phyloP scores from a whole-genome alignment of 2,888 invertebrate species.

The Noctua janthina region DNA sequence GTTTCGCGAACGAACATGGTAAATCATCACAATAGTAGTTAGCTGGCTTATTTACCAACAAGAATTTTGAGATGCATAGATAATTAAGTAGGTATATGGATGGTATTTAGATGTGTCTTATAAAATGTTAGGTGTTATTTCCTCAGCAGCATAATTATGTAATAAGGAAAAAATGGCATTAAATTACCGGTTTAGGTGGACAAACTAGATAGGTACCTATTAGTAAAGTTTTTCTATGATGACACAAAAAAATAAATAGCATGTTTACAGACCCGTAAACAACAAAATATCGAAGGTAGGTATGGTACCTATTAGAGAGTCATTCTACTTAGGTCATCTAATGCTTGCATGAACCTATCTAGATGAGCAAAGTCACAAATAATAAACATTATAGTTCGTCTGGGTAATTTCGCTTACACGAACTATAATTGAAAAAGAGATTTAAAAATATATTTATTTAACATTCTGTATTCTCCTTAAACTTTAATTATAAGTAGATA shows the following conservation, averaged over 20 bases:
- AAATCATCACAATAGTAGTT: conserved; percentile 42
- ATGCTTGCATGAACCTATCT: neutral
- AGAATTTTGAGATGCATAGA: neutral
- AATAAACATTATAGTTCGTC: neutral
- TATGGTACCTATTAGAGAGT: neutral
- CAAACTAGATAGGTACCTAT: conserved; percentile 18
- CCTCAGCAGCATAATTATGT: neutral
- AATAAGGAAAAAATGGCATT: conserved; percentile 5
- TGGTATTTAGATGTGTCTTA: neutral
- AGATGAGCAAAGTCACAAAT: neutral
- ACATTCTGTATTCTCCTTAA: conserved; percentile 64
- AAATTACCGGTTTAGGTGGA: conserved; percentile 18
- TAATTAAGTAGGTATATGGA: neutral
- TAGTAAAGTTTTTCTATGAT: neutral
- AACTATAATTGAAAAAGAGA: neutral
- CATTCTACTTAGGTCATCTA: neutral
- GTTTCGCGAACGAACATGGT: conserved; percentile 53
- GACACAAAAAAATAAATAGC: neutral
- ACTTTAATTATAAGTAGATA: conserved; percentile 32
- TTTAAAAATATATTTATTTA: neutral
- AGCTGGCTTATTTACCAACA: conserved; percentile 11
- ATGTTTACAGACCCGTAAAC: neutral
- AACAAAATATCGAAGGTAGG: neutral
- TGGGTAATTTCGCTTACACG: no score
- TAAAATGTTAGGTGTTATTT: conserved; percentile 16